Percentiles rank a stretch among this genome's conserved stretches.
phyloP scores from a whole-genome alignment of 2,888 invertebrate species.

The Amphipoea lucens region DNA sequence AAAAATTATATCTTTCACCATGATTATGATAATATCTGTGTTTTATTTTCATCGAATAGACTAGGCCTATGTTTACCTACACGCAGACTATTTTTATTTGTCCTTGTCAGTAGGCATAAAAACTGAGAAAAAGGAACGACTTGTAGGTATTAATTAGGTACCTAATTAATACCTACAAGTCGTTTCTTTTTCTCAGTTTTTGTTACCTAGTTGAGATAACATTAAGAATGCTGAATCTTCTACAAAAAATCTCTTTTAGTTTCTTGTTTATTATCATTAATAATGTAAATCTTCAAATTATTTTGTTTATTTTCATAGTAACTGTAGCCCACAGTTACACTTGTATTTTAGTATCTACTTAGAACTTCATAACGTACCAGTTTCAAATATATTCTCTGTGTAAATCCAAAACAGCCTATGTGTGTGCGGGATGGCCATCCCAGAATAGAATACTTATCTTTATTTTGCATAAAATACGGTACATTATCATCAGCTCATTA shows the following conservation, averaged over 20 bases:
- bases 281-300: neutral
- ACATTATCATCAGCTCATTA: no score
- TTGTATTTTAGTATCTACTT: neutral
- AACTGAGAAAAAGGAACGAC: no score
- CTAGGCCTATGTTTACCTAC: constrained; percentile 14
- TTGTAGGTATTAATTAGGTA: no score
- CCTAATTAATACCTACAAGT: no score
- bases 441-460: no score
- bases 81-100: constrained; percentile 4
- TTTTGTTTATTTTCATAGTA: neutral
- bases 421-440: neutral
- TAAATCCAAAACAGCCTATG: neutral
- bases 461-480: neutral
- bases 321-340: neutral
- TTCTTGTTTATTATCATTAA: neutral
- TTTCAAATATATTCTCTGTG: neutral
- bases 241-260: neutral
- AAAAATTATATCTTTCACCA: neutral
- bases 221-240: neutral
- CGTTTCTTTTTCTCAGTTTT: no score
- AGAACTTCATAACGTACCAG: neutral
- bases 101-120: neutral
- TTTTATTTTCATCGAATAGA: neutral
- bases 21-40: neutral
- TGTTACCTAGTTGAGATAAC: constrained; percentile 23